Conservation (phyloP, 2,113 vertebrate genomes). For the Phasianus colchicus region DNA sequence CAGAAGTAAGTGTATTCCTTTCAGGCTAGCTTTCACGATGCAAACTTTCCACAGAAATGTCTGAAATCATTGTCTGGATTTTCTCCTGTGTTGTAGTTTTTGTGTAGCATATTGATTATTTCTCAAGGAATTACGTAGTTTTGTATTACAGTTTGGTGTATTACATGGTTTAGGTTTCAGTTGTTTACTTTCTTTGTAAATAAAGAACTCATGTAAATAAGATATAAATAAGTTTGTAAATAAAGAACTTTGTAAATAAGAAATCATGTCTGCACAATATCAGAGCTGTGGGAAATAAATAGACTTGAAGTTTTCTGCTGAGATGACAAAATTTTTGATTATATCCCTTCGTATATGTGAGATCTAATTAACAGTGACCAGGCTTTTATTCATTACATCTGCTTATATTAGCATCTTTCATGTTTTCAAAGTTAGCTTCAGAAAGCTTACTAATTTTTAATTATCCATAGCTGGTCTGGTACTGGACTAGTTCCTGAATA, state of each 20-base stretch:
- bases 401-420: not conserved
- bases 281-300: not conserved
- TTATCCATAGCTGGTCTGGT: not conserved
- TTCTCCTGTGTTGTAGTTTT: not conserved
- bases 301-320: not conserved
- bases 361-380: not conserved
- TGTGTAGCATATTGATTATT: not conserved
- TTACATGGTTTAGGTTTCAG: not conserved
- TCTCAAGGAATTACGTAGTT: not conserved
- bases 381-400: not conserved
- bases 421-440: not conserved
- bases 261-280: not conserved
- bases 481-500: not conserved
- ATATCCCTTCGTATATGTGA: not conserved
- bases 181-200: not conserved
- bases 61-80: not conserved
- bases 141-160: not conserved
- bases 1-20: not conserved
- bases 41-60: not conserved
- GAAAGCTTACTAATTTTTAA: not conserved
- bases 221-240: not conserved
- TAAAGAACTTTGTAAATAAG: not conserved
- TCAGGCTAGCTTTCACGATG: not conserved
- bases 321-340: not conserved
- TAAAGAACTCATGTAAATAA: not conserved